Conservation (phyloP, 2,113 vertebrate species). For the Cygnus atratus region DNA sequence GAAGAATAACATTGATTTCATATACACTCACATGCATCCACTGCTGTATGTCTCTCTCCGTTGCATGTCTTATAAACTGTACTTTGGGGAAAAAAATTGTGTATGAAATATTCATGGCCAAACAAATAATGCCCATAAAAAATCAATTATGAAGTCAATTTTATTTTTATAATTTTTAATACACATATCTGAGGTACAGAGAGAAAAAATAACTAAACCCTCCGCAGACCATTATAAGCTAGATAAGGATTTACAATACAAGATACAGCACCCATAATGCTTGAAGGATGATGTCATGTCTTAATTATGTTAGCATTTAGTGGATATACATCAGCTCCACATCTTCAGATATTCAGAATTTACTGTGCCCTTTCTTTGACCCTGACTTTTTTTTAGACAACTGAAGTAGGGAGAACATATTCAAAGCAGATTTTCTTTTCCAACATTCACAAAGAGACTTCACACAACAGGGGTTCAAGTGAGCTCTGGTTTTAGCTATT, state of each 20-base stretch:
- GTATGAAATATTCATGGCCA: slow-evolving; percentile 56
- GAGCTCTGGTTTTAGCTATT: slow-evolving; percentile 21
- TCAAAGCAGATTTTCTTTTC: slow-evolving; percentile 69
- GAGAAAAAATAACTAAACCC: slow-evolving; percentile 12
- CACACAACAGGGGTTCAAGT: slow-evolving; percentile 46
- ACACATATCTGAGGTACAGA: slow-evolving; percentile 28
- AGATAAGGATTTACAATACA: slow-evolving; percentile 67
- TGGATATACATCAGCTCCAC: slow-evolving; percentile 67
- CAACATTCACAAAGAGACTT: slow-evolving; percentile 18
- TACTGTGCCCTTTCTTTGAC: slow-evolving; percentile 68
- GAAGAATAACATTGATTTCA: neutral
- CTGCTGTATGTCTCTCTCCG: neutral
- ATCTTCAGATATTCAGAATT: slow-evolving; percentile 73
- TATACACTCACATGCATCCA: neutral
- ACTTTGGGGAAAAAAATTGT: neutral
- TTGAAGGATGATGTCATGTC: slow-evolving; percentile 71
- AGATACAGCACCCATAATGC: slow-evolving; percentile 61
- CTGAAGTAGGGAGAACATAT: slow-evolving; percentile 57
- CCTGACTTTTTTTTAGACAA: slow-evolving; percentile 40
- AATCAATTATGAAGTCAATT: slow-evolving; percentile 49
- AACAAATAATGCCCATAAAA: slow-evolving; percentile 49
- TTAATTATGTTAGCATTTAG: slow-evolving; percentile 74
- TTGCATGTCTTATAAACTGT: neutral
- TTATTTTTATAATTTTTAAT: slow-evolving; percentile 54
- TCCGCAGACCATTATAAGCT: slow-evolving; percentile 15